A percentile compares a stretch with the other conserved stretches of the same genome.
phyloP scores from a whole-genome alignment of 2,797 vertebrate genomes.

The Coranthus polyacanthus region DNA sequence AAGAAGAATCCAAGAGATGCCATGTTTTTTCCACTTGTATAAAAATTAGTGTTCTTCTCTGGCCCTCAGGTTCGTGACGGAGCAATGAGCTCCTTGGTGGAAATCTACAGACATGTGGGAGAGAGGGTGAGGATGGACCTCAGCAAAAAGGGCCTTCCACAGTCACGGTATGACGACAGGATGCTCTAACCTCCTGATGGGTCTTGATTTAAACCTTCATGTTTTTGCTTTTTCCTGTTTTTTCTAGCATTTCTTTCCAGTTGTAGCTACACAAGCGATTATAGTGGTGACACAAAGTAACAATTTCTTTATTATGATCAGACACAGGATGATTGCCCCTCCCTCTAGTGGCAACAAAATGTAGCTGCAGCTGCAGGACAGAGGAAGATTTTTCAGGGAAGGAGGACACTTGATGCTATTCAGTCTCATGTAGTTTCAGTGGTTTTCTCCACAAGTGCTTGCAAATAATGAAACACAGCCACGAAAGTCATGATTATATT shows the following conservation, averaged over 20 bases:
- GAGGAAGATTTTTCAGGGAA: too few relatives aligned
- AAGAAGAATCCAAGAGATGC: not conserved
- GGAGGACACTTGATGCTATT: too few relatives aligned
- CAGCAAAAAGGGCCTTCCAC: constrained; percentile 97
- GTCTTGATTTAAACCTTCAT: not conserved
- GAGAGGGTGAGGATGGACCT: constrained; percentile 97
- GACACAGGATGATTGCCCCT: not conserved
- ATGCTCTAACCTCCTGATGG: not conserved
- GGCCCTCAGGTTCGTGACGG: constrained; percentile 91
- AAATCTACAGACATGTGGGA: constrained; percentile 98
- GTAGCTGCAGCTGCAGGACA: not conserved
- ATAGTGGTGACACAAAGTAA: too few relatives aligned
- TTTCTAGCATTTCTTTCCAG: not conserved
- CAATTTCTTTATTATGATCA: not conserved
- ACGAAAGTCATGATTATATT: too few relatives aligned
- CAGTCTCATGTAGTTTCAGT: too few relatives aligned
- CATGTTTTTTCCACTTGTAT: not conserved
- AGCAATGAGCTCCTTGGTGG: constrained; percentile 96
- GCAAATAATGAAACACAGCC: too few relatives aligned
- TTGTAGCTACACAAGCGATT: too few relatives aligned
- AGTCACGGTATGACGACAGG: constrained; percentile 89
- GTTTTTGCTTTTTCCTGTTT: not conserved
- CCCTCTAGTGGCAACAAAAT: constrained; percentile 6
- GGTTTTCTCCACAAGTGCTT: too few relatives aligned
- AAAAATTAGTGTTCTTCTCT: not conserved